Conservation (phyloP, 2,888 invertebrate genomes). For the Clistopyga incitator region DNA sequence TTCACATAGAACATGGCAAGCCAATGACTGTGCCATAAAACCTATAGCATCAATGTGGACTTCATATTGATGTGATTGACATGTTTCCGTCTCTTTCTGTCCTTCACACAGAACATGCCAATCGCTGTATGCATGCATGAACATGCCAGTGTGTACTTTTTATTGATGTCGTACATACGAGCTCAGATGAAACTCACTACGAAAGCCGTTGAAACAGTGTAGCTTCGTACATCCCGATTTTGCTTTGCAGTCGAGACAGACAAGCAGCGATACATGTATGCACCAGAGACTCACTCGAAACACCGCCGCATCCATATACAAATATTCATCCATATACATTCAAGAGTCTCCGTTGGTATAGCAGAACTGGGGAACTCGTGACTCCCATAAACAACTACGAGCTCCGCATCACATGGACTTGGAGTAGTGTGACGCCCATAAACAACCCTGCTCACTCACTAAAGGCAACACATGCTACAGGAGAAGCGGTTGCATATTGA, state of each 20-base stretch:
- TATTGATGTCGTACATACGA: conserved; percentile 10
- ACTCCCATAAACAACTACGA: conserved; percentile 61
- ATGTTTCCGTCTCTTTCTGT: background rate
- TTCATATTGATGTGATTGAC: conserved; percentile 23
- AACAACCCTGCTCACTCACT: conserved; percentile 39
- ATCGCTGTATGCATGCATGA: too few species aligned
- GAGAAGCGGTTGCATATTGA: background rate
- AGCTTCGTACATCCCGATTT: background rate
- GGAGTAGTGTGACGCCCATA: conserved; percentile 62
- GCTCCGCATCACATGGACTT: conserved; percentile 53
- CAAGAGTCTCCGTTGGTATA: conserved; percentile 8
- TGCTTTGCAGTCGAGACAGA: background rate
- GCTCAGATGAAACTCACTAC: background rate
- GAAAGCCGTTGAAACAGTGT: conserved; percentile 5
- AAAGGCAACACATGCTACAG: background rate
- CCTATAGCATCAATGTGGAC: background rate
- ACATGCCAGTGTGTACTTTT: conserved; percentile 22
- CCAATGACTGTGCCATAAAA: too few species aligned
- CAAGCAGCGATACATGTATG: background rate
- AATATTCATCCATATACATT: conserved; percentile 14
- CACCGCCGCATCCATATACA: conserved; percentile 24
- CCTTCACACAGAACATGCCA: background rate
- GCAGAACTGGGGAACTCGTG: conserved; percentile 51
- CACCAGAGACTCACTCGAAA: background rate
- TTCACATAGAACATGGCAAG: too few species aligned